phyloP scores from a whole-genome alignment of 2,113 vertebrate genomes.

The Leiothrix lutea region DNA sequence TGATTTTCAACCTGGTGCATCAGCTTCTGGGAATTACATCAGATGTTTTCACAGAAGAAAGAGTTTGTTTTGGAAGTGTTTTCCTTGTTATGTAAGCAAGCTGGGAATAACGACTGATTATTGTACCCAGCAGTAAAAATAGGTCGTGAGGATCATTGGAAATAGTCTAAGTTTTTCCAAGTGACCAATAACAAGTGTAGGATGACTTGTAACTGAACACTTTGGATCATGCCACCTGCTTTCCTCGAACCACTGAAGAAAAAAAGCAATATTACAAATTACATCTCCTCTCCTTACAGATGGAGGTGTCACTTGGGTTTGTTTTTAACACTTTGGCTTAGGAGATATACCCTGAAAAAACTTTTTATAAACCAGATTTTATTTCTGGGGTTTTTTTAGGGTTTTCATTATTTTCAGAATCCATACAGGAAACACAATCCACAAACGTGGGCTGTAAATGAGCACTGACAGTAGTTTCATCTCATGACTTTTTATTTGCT shows the following conservation, averaged over 20 bases:
- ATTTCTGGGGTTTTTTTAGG: background rate
- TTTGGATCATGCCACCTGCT: background rate
- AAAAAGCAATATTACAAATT: background rate
- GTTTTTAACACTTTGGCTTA: background rate
- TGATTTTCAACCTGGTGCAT: background rate
- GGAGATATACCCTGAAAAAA: background rate
- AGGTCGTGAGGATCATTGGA: background rate
- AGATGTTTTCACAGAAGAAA: conserved; percentile 49
- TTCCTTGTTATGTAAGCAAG: conserved; percentile 41
- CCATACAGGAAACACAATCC: background rate
- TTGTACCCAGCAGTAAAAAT: conserved; percentile 29
- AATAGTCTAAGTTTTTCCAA: conserved; percentile 18
- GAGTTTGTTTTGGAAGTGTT: conserved; percentile 42
- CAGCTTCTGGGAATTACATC: conserved; percentile 39
- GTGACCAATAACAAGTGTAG: background rate
- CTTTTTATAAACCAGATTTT: background rate
- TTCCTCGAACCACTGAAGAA: background rate
- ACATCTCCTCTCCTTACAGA: background rate
- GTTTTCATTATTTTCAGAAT: background rate
- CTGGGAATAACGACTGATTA: background rate
- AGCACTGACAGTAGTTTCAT: background rate
- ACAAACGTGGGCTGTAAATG: background rate
- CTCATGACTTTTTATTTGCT: background rate
- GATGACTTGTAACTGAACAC: background rate
- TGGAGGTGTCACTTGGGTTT: background rate